Evolutionary conservation across 2,888 invertebrate genomes (phyloP), one percentile per base, ranked within the genome.

Genomic region (Diaphora mendica): DNA sequence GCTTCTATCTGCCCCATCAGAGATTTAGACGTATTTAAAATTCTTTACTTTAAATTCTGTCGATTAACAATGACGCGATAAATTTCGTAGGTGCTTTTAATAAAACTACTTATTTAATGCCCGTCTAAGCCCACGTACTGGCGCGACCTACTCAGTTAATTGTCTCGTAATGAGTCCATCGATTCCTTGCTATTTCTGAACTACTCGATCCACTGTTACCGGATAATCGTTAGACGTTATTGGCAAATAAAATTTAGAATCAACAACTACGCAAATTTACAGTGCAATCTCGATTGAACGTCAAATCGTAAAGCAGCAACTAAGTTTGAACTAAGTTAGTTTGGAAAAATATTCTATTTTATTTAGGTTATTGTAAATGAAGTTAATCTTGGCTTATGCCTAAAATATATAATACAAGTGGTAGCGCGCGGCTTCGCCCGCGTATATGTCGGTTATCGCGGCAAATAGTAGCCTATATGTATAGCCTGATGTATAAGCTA

Each of bases 111-210:
- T 73, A 77, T 70, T 67, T 68, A 68, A 72, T 73, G 81, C 72
- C 83, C 86, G 85, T 87, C 67, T 79, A n/a, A 35, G 42, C 72
- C 68, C 73, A 80, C 75, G 73, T 76, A 79, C 70, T 23, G 44
- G 62, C 84, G 87, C 86, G 88, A 90, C 89, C 89, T 87, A 90
- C 88, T 89, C 86, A 70, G 87, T 86, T 92, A 91, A 93, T 91
- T 92, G 91, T 92, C 87, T 80, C 83, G 83, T 92, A 92, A 93
- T 93, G 90, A 91, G 90, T 87, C 82, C 86, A 91, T 91, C 89
- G 90, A 92, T 91, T 91, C 84, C 83, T 85, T 71, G 88, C 91
- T 91, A 90, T 93, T 91, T 88, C 87, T 90, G 89, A 85, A 83
- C 86, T 80, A 80, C 42, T 71, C 71, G 73, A 74, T 74, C 68